These are phyloP conservation scores for Diogma glabrata DNA, from an alignment of 2,888 invertebrate species.

Conservation along the genomic window DNA sequence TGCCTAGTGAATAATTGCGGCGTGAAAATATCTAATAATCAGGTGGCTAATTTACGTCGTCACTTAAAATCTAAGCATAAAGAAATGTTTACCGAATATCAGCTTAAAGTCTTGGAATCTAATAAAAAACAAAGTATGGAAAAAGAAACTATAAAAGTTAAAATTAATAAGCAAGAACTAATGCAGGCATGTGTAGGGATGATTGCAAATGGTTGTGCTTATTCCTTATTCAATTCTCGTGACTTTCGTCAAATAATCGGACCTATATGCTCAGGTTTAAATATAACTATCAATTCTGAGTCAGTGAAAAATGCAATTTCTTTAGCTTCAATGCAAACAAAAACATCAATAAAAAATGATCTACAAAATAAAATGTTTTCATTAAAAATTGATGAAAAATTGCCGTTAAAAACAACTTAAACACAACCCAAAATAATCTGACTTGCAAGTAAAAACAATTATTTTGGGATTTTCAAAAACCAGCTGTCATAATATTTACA, in stretches of 20 bases:
- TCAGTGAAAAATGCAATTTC: background rate
- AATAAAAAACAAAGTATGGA: background rate
- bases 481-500: too few species aligned
- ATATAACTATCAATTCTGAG: background rate
- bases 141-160: background rate
- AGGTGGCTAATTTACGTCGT: background rate
- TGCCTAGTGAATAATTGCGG: background rate
- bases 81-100: background rate
- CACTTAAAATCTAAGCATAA: background rate
- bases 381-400: background rate
- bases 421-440: too few species aligned
- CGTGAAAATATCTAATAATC: background rate
- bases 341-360: background rate
- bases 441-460: too few species aligned
- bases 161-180: background rate
- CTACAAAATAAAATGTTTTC: too few species aligned
- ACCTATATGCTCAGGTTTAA: background rate
- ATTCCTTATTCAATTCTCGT: background rate
- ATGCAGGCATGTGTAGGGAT: background rate
- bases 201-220: background rate
- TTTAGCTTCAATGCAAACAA: background rate
- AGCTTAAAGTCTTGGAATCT: background rate
- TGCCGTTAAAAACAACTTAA: too few species aligned
- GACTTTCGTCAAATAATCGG: background rate
- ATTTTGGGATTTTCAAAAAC: too few species aligned